phyloP scores from a whole-genome alignment of 2,797 vertebrate genomes.

The Hydrophis major region DNA sequence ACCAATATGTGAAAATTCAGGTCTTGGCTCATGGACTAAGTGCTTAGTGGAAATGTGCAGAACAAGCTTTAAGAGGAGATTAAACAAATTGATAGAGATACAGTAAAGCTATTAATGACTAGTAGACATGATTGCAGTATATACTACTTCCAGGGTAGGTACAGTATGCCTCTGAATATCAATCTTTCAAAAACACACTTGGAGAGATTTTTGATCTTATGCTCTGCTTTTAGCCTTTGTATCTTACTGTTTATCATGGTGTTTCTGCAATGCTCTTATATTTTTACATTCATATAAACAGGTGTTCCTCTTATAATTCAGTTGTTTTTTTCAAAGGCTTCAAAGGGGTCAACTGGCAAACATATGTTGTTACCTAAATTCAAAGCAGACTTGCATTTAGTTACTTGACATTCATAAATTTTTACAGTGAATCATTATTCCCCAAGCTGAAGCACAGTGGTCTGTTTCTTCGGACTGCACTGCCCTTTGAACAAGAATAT shows the following conservation, averaged over 20 bases:
- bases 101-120: background rate
- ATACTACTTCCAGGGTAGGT: background rate
- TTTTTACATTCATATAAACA: background rate
- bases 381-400: slow-evolving; percentile 11
- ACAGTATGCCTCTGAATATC: background rate
- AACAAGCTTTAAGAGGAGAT: background rate
- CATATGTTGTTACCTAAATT: background rate
- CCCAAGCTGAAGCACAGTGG: background rate
- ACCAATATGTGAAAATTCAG: no score
- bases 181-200: background rate
- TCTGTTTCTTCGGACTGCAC: slow-evolving; percentile 6
- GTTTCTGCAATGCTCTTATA: background rate
- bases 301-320: background rate
- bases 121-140: background rate
- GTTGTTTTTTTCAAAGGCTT: background rate
- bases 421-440: slow-evolving; percentile 1
- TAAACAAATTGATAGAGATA: background rate
- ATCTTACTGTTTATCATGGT: background rate
- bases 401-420: slow-evolving; percentile 16
- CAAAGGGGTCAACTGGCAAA: slow-evolving; percentile 15
- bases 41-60: background rate
- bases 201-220: background rate
- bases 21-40: no score
- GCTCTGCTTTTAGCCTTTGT: background rate
- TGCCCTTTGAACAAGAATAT: background rate